Percentiles rank a stretch among this genome's conserved stretches.
Conservation (phyloP, 2,888 invertebrate genomes). For the Polydrusus tereticollis region DNA sequence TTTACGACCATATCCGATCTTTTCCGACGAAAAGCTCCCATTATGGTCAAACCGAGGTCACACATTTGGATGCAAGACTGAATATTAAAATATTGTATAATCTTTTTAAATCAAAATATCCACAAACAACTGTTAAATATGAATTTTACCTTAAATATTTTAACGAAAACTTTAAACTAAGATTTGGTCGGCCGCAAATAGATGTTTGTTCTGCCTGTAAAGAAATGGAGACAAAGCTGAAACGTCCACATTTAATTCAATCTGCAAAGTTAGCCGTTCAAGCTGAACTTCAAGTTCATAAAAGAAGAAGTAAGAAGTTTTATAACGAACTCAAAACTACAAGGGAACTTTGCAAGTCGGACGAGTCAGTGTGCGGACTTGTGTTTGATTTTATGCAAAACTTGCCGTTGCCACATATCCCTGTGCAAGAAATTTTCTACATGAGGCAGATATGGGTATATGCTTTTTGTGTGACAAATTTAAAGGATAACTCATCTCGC, state of each 20-base stretch:
- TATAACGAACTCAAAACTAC: constrained; percentile 45
- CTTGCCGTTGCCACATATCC: no score
- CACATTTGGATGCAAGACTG: constrained; percentile 53
- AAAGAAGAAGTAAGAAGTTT: constrained; percentile 52
- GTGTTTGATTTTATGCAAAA: constrained; percentile 54
- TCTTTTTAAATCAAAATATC: constrained; percentile 50
- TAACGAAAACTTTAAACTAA: neutral
- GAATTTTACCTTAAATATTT: neutral
- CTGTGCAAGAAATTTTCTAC: no score
- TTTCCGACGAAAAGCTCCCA: neutral
- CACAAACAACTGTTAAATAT: constrained; percentile 47
- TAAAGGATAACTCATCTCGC: constrained; percentile 1
- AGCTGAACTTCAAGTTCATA: constrained; percentile 50
- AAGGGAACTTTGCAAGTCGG: constrained; percentile 44
- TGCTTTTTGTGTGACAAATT: constrained; percentile 37
- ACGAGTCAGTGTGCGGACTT: constrained; percentile 46
- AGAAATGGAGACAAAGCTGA: constrained; percentile 49
- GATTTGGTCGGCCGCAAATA: constrained; percentile 54
- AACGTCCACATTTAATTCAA: constrained; percentile 39
- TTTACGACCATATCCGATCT: neutral
- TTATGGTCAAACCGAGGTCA: constrained; percentile 38
- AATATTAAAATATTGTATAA: constrained; percentile 52
- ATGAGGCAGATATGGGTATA: constrained; percentile 48
- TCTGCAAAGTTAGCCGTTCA: constrained; percentile 47
- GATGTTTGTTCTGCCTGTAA: constrained; percentile 52